Evolutionary conservation across 2,113 vertebrate genomes (phyloP), one percentile per base, ranked within the genome.

Genomic region (Anhinga anhinga): DNA sequence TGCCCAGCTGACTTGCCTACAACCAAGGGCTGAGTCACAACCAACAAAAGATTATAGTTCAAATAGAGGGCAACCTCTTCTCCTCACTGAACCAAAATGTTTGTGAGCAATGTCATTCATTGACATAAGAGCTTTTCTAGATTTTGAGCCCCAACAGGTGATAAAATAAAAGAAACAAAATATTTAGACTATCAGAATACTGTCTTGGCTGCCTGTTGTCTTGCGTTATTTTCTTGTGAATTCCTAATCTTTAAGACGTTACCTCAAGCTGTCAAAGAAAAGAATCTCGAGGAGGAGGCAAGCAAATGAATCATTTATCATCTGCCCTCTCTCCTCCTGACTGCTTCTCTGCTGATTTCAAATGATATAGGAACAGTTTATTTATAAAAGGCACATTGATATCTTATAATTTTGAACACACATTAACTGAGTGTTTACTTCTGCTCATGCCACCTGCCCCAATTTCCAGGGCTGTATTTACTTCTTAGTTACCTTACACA

Each of bases 291-390:
- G 61, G 67, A 91, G 86, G 58, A 90, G 69, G 92, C 40, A 91
- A 88, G 66, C 27, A 95, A 91, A 97, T 95, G 72, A 95, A 94
- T 95, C 88, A 95, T 88, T 94, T 86, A 73, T 93, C 82, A 92
- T 89, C 93, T 95, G 80, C 83, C 82, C 93, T 95, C 72, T 67
- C 69, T 84, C 76, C 71, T 87, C 38, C 82, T 92, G 76, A 86
- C 79, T 83, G 90, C 50, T 82, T 71, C 61, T 85, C 66, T 90
- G 52, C 40, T 66, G 45, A 94, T 88, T 94, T 92, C 58, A 80
- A 80, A 72, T 40, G 8, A 83, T 38, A 92, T 7, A 78, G 26
- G 10, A 90, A 85, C 42, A 66, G 50, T 26, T 72, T 86, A n/a
- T 78, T 93, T 86, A 77, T 53, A 90, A 95, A 92, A 88, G 30